phyloP scores from a whole-genome alignment of 1,140 invertebrate genomes.

The Diabrotica virgifera region DNA sequence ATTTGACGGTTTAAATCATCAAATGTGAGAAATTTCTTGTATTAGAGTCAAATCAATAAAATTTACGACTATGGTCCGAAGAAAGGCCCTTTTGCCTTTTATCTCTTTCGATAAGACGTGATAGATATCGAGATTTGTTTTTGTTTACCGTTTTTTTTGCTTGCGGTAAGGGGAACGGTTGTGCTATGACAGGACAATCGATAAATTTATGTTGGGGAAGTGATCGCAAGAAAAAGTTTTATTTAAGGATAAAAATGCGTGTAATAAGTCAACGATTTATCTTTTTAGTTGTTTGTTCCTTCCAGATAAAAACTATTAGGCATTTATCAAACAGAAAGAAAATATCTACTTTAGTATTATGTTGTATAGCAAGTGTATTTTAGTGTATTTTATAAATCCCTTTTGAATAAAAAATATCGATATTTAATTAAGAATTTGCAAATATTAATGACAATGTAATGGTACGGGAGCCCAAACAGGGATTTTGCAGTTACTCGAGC shows the following conservation, averaged over 20 bases:
- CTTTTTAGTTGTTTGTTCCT: neutral
- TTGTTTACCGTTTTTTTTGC: slow-evolving; percentile 1
- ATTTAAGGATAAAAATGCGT: neutral
- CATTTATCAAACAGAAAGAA: too few relatives aligned
- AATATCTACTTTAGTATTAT: too few relatives aligned
- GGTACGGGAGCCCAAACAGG: too few relatives aligned
- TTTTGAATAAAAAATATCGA: too few relatives aligned
- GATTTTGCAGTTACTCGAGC: too few relatives aligned
- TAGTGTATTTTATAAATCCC: too few relatives aligned
- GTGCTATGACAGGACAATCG: neutral
- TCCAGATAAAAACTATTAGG: neutral
- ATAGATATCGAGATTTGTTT: neutral
- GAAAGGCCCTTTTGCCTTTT: neutral
- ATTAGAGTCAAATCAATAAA: neutral
- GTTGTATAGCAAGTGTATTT: too few relatives aligned
- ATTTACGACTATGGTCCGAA: slow-evolving; percentile 1
- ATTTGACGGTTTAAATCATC: neutral
- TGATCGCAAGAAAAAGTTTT: neutral
- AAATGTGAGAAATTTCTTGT: neutral
- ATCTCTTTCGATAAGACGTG: neutral
- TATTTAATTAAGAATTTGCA: too few relatives aligned
- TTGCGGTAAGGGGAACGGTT: neutral
- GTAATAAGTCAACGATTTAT: neutral
- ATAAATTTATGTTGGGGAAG: neutral
- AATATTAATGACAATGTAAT: too few relatives aligned